Evolutionary conservation across 2,113 vertebrate genomes (phyloP).

Genomic region (Drymodes brunneopygia): DNA sequence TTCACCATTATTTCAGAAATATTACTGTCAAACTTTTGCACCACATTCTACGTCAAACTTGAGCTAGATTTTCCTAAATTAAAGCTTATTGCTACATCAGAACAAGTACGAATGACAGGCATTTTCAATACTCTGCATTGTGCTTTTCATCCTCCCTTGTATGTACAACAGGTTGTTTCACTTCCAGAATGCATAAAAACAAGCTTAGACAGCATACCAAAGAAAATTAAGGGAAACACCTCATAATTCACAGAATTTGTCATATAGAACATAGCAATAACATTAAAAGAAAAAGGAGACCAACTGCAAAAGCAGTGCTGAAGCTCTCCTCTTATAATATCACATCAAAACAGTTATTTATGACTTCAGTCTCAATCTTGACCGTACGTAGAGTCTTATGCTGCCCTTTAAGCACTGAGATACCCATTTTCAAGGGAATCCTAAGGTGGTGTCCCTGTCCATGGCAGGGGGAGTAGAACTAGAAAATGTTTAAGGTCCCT

Average conservation of each 20-base stretch:
- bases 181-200: neutral
- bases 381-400: neutral
- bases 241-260: neutral
- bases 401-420: neutral
- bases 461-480: neutral
- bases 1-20: neutral
- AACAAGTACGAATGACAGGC: neutral
- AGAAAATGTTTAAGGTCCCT: neutral
- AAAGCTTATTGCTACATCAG: neutral
- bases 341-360: neutral
- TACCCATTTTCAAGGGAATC: neutral
- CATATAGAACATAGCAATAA: neutral
- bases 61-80: neutral
- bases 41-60: neutral
- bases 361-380: neutral
- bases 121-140: neutral
- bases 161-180: neutral
- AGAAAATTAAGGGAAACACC: neutral
- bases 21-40: neutral
- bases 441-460: neutral
- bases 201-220: neutral
- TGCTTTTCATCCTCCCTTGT: neutral
- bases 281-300: neutral
- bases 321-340: neutral
- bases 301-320: neutral